These are phyloP conservation scores for Bolborhynchus lineola DNA, from an alignment of 2,113 vertebrate species.

Conservation along the genomic window DNA sequence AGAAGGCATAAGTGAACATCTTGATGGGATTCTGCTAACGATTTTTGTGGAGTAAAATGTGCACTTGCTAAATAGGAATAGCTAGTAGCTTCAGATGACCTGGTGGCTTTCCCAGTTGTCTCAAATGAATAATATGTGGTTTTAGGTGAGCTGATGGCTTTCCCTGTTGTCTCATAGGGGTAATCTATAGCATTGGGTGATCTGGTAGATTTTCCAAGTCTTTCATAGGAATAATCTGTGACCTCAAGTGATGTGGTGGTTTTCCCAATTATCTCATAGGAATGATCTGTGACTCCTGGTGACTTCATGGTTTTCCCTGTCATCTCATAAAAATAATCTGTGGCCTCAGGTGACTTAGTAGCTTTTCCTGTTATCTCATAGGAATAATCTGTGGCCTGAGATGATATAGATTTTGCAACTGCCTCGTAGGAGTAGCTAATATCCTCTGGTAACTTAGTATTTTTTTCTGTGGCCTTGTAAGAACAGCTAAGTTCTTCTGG, in stretches of 20 bases:
- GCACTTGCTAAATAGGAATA: constrained; percentile 69
- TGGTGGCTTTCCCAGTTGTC: constrained; percentile 28
- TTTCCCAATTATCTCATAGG: background rate
- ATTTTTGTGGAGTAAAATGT: constrained; percentile 71
- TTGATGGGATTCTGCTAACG: constrained; percentile 77
- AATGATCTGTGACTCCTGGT: background rate
- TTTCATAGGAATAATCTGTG: no score
- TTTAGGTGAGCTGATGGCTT: constrained; percentile 8
- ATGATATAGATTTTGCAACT: background rate
- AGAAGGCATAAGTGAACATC: constrained; percentile 91
- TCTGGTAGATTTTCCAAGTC: background rate
- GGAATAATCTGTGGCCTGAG: background rate
- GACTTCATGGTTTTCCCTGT: background rate
- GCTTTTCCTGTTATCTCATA: background rate
- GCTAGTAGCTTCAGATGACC: constrained; percentile 44
- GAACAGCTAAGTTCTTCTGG: constrained; percentile 52
- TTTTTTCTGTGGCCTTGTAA: constrained; percentile 61
- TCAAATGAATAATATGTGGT: constrained; percentile 52
- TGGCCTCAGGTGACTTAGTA: background rate
- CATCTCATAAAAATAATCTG: background rate
- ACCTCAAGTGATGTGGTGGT: no score
- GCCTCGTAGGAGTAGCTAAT: constrained; percentile 56
- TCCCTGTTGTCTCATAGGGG: constrained; percentile 18
- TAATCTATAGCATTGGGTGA: background rate
- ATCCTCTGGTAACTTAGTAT: constrained; percentile 38